phyloP scores from a whole-genome alignment of 2,888 invertebrate species.

The Pyrrhosoma nymphula region DNA sequence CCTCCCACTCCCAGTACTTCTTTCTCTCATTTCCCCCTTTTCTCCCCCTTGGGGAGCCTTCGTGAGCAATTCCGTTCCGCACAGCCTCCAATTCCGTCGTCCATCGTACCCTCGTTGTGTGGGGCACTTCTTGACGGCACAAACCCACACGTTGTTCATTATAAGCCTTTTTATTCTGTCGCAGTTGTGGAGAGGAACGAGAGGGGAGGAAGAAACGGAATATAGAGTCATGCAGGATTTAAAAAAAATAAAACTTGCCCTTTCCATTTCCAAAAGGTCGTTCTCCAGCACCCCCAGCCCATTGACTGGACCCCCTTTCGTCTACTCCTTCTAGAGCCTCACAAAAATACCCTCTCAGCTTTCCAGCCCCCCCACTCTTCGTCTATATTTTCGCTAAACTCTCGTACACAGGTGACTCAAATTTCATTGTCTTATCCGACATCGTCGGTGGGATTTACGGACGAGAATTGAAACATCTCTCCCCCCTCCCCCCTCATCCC shows the following conservation, averaged over 20 bases:
- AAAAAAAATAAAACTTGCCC: background rate
- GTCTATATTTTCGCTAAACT: background rate
- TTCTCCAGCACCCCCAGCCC: no score
- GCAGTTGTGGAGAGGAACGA: background rate
- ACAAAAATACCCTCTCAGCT: background rate
- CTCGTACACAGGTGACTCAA: background rate
- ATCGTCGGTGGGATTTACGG: background rate
- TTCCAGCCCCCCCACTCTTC: background rate
- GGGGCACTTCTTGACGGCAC: background rate
- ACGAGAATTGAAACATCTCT: background rate
- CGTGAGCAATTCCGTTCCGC: background rate
- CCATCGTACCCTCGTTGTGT: background rate
- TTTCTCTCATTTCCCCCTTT: background rate
- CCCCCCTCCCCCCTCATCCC: background rate
- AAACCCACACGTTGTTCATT: background rate
- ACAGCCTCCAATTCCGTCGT: background rate
- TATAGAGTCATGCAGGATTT: background rate
- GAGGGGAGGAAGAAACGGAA: background rate
- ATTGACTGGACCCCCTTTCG: no score
- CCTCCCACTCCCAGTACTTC: background rate
- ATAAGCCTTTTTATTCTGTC: background rate
- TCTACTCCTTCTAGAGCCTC: no score
- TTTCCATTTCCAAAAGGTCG: no score
- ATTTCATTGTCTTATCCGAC: conserved; percentile 18
- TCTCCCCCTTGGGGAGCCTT: background rate